Evolutionary conservation across 2,888 invertebrate genomes (phyloP).

Genomic region (Icerya purchasi): DNA sequence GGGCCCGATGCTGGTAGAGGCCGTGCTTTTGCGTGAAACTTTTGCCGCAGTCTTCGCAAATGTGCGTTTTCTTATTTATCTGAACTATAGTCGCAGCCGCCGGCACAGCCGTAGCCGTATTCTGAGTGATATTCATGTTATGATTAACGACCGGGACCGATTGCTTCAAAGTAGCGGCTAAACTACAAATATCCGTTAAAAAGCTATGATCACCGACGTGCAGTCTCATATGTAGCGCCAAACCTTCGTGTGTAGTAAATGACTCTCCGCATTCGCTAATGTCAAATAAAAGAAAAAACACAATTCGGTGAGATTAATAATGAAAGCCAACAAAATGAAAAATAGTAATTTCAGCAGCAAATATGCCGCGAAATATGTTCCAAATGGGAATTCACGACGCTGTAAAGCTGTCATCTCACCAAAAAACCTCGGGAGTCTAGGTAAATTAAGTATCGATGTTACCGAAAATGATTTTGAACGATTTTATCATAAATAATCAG

Average conservation of each 20-base stretch:
- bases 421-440: too few species aligned
- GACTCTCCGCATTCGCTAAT: conserved; percentile 38
- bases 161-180: conserved; percentile 50
- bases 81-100: conserved; percentile 23
- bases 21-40: conserved; percentile 68
- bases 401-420: too few species aligned
- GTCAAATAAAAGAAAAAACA: background rate
- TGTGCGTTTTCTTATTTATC: conserved; percentile 42
- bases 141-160: conserved; percentile 17
- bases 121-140: conserved; percentile 4
- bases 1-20: conserved; percentile 46
- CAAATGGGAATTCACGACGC: too few species aligned
- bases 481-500: too few species aligned
- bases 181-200: conserved; percentile 57
- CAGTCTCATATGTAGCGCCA: conserved; percentile 53
- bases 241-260: conserved; percentile 47
- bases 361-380: too few species aligned
- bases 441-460: too few species aligned
- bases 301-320: too few species aligned
- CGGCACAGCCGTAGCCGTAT: conserved; percentile 26
- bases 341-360: too few species aligned
- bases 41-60: conserved; percentile 58
- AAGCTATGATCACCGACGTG: conserved; percentile 61
- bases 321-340: too few species aligned
- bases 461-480: too few species aligned